Evolutionary conservation across 1,140 invertebrate species (phyloP).

Genomic region (Sminthurides bifidus): DNA sequence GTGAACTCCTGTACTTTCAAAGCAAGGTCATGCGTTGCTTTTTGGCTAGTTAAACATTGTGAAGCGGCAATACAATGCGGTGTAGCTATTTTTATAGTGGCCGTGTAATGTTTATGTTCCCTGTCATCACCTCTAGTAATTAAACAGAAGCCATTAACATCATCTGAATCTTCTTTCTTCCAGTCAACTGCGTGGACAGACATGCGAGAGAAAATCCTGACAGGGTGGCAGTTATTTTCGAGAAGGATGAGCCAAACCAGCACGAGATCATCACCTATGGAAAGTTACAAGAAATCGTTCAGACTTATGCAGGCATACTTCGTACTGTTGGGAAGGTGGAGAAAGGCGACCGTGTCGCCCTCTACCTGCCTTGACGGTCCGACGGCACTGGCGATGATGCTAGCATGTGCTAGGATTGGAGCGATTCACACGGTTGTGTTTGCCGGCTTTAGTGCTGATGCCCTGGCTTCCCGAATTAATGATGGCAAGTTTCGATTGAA

Average conservation of each 20-base stretch:
- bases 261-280: slow-evolving; percentile 40
- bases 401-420: slow-evolving; percentile 48
- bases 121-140: too few relatives aligned
- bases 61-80: background rate
- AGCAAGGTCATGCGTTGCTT: too few relatives aligned
- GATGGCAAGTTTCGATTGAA: slow-evolving; percentile 36
- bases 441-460: slow-evolving; percentile 48
- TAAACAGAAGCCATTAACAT: too few relatives aligned
- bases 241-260: slow-evolving; percentile 44
- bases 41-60: too few relatives aligned
- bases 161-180: slow-evolving; percentile 13
- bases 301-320: slow-evolving; percentile 40
- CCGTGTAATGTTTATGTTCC: background rate
- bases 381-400: slow-evolving; percentile 44
- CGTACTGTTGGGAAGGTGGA: slow-evolving; percentile 38
- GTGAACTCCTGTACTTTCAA: too few relatives aligned
- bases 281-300: slow-evolving; percentile 34
- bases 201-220: slow-evolving; percentile 38
- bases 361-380: slow-evolving; percentile 45
- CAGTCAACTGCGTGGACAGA: slow-evolving; percentile 46
- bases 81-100: slow-evolving; percentile 4
- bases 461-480: slow-evolving; percentile 43
- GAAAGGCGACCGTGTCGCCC: slow-evolving; percentile 43
- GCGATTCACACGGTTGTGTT: slow-evolving; percentile 48
- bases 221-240: slow-evolving; percentile 43